Percentiles rank a stretch among this genome's conserved stretches.
phyloP scores from a whole-genome alignment of 2,797 vertebrate genomes.

The Tenualosa thibaudeaui region DNA sequence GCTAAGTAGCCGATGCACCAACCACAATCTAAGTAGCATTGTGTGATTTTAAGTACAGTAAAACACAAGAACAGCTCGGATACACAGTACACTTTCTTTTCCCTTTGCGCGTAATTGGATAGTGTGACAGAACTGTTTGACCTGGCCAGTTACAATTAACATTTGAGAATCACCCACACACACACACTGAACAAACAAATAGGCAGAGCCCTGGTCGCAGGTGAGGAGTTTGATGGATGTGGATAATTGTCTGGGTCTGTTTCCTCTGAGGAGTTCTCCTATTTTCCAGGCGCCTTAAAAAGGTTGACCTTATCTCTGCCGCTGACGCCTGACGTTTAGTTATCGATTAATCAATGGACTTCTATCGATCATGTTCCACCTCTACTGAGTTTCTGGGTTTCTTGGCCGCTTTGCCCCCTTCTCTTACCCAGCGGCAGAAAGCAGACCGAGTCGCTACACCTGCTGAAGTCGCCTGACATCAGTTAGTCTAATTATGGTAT shows the following conservation, averaged over 20 bases:
- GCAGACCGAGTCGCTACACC: not conserved
- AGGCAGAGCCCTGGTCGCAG: constrained; percentile 18
- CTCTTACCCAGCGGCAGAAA: not conserved
- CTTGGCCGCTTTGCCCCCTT: not conserved
- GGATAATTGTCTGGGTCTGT: constrained; percentile 33
- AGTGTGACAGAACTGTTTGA: not conserved
- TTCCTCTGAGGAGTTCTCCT: constrained; percentile 29
- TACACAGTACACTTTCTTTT: not conserved
- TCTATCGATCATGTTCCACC: constrained; percentile 40
- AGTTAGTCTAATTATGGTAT: constrained; percentile 7
- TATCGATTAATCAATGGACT: constrained; percentile 45
- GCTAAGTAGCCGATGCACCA: not conserved
- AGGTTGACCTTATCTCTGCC: constrained; percentile 39
- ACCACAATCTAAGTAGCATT: not conserved
- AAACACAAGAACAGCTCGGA: not conserved
- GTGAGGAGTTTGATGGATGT: constrained; percentile 40
- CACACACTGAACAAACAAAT: not conserved
- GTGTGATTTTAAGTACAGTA: not conserved
- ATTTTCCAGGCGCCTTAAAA: constrained; percentile 32
- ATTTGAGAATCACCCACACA: not conserved
- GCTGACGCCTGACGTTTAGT: constrained; percentile 38
- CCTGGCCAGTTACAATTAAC: not conserved
- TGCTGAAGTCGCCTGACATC: not conserved
- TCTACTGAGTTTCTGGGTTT: constrained; percentile 22
- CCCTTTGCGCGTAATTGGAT: not conserved